Percentiles rank a stretch among this genome's conserved stretches.
Conservation (phyloP, 2,888 invertebrate genomes). For the Ditula angustiorana region DNA sequence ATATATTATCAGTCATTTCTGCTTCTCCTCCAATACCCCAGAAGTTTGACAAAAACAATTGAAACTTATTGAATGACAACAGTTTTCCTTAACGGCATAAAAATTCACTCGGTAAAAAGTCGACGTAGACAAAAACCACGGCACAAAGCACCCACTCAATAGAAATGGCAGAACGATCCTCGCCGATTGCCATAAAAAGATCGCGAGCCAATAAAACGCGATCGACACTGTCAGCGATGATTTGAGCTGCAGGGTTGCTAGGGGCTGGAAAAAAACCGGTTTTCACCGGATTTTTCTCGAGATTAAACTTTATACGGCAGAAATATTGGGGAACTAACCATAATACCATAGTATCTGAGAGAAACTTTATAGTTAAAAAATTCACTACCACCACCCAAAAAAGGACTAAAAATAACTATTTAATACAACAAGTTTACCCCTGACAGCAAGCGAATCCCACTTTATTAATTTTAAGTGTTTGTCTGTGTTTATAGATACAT, state of each 20-base stretch:
- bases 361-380: too few species aligned
- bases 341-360: too few species aligned
- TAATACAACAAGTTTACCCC: too few species aligned
- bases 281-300: background rate
- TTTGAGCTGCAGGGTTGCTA: slow-evolving; percentile 53
- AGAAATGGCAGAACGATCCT: slow-evolving; percentile 77
- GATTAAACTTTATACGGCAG: background rate
- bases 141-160: slow-evolving; percentile 67
- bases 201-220: slow-evolving; percentile 78
- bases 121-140: slow-evolving; percentile 50
- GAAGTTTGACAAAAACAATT: slow-evolving; percentile 14
- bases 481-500: too few species aligned
- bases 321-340: too few species aligned
- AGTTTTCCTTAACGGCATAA: slow-evolving; percentile 45
- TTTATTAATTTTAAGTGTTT: too few species aligned
- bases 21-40: background rate
- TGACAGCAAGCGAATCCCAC: too few species aligned
- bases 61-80: slow-evolving; percentile 26
- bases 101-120: slow-evolving; percentile 59
- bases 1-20: too few species aligned
- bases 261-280: background rate
- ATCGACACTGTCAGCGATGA: slow-evolving; percentile 80
- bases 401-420: too few species aligned
- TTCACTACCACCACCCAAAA: background rate
- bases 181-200: slow-evolving; percentile 81